Evolutionary conservation across 92 coral and sea anemone species (phyloP), one percentile per base, ranked within the genome.

Genomic region (Porites rus): DNA sequence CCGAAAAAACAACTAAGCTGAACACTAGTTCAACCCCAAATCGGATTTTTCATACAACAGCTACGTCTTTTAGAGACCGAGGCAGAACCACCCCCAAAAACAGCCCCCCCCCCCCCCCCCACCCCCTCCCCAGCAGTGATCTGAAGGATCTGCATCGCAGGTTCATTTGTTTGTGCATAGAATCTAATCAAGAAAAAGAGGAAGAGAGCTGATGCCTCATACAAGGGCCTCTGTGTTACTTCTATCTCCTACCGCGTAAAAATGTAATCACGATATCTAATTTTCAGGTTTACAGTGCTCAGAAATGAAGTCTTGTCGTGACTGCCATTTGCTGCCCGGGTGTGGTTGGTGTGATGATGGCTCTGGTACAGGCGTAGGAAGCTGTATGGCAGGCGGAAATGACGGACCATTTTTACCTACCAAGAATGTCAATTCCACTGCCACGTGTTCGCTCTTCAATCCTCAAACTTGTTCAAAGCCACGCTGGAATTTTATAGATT

Each of bases 271-370:
- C 2, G 19, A 59, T 17, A 9, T n/a, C 6, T 79, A 63, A 71
- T 5, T 25, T 28, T 24, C 52, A 95, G 98, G 50, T 62, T 51
- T 88, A 10, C 38, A 89, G 87, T 95, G 96, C 63, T 62, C 69
- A 18, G 61, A 66, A 22, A 88, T 87, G 72, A 85, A 74, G 72
- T 79, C 93, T 0, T 95, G 98, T 54, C 83, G 84, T 19, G 92
- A 92, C 64, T 95, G 98, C 68, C 91, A 87, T 52, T 72, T 89
- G 46, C 91, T 93, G 19, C 95, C 98, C 20, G 92, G 95, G 56
- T 95, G 96, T 92, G 96, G 96, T 53, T 95, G 98, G 98, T 77
- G 92, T 31, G 96, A 91, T 64, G 76, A 73, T 51, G 89, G 82
- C 2, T 71, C 85, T 19, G 92, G 89, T 22, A 91, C 90, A 24